Evolutionary conservation across 1,140 invertebrate species (phyloP).

Genomic region (Branchinecta lindahli): DNA sequence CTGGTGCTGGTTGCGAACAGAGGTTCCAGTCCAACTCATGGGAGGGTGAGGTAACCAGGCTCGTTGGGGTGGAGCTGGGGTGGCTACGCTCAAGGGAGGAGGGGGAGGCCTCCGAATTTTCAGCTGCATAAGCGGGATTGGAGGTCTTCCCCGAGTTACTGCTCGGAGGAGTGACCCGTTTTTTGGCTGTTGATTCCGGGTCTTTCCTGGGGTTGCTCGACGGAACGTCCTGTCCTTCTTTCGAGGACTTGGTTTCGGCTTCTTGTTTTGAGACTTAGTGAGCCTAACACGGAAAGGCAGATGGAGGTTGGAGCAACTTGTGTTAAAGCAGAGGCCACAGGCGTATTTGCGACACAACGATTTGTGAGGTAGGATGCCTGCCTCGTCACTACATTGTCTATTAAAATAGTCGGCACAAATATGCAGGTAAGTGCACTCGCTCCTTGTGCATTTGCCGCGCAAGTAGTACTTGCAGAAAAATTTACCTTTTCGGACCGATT

Average conservation of each 20-base stretch:
- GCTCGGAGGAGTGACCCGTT: too few relatives aligned
- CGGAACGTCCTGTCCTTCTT: too few relatives aligned
- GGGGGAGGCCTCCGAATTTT: slow-evolving; percentile 3
- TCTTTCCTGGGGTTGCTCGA: too few relatives aligned
- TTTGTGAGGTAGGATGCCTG: neutral
- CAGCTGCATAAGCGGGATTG: too few relatives aligned
- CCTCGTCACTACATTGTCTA: neutral
- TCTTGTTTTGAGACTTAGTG: too few relatives aligned
- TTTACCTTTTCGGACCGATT: neutral
- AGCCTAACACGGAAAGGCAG: too few relatives aligned
- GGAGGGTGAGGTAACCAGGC: neutral
- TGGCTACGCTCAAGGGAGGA: neutral
- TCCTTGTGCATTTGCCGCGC: slow-evolving; percentile 4
- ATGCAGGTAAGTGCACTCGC: slow-evolving; percentile 4
- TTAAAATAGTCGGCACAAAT: slow-evolving; percentile 6
- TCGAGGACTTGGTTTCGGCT: too few relatives aligned
- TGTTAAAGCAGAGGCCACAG: neutral
- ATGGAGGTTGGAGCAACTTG: too few relatives aligned
- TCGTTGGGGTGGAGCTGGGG: neutral
- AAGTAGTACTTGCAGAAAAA: slow-evolving; percentile 6
- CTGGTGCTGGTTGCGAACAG: neutral
- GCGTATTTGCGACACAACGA: neutral
- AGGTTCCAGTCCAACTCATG: neutral
- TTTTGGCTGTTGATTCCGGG: too few relatives aligned
- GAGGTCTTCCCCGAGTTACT: too few relatives aligned